phyloP scores from a whole-genome alignment of 2,888 invertebrate species.

The Campoplex capitator region DNA sequence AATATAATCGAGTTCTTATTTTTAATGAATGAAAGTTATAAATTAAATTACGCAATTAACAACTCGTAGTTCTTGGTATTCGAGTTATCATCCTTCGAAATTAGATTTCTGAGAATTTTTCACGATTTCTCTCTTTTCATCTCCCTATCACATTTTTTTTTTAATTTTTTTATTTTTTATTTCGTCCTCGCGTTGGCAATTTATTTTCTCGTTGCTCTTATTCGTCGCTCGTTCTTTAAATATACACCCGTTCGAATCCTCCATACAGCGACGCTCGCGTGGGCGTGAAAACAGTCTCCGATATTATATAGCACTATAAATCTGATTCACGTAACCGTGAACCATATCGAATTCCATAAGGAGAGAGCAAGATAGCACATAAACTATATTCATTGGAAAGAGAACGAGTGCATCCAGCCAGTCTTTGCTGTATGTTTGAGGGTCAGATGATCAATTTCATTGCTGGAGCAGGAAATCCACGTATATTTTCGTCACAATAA shows the following conservation, averaged over 20 bases:
- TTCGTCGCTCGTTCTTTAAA: conserved; percentile 22
- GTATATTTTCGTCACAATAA: not conserved
- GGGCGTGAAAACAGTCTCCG: conserved; percentile 63
- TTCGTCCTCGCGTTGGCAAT: not conserved
- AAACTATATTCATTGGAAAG: not conserved
- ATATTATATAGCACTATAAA: conserved; percentile 61
- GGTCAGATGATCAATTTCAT: conserved; percentile 56
- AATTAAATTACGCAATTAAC: not conserved
- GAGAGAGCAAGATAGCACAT: conserved; percentile 46
- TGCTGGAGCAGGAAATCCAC: conserved; percentile 17
- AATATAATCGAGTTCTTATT: not conserved
- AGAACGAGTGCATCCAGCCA: conserved; percentile 16
- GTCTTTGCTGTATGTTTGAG: conserved; percentile 11
- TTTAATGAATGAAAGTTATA: not conserved
- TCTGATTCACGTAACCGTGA: conserved; percentile 67
- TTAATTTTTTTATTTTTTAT: not conserved
- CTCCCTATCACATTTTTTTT: not conserved
- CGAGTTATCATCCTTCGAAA: not conserved
- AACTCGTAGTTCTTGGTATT: not conserved
- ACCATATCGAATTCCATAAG: conserved; percentile 65
- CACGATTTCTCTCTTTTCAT: not conserved
- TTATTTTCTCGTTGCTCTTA: conserved; percentile 3
- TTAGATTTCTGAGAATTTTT: not conserved
- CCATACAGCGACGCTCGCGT: conserved; percentile 14
- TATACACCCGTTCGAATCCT: conserved; percentile 17